Evolutionary conservation across 1,140 invertebrate species (phyloP).

Genomic region (Lepidurus couesii): DNA sequence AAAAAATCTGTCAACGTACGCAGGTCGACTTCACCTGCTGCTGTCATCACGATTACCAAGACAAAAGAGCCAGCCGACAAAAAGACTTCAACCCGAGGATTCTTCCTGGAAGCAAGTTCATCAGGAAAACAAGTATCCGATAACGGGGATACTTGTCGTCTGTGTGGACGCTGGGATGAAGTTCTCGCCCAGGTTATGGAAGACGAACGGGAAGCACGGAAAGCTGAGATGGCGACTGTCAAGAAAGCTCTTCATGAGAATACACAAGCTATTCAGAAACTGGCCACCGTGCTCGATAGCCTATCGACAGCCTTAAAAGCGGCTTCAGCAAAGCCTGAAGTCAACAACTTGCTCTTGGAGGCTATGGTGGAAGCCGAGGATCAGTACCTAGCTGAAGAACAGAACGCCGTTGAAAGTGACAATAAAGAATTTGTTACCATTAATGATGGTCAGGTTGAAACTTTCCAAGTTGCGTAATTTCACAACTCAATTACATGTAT

Average conservation of each 20-base stretch:
- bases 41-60: background rate
- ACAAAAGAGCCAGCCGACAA: background rate
- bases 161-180: slow-evolving; percentile 4
- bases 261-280: slow-evolving; percentile 18
- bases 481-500: slow-evolving; percentile 4
- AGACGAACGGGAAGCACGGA: background rate
- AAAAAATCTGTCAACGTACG: background rate
- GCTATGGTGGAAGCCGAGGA: slow-evolving; percentile 12
- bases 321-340: background rate
- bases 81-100: background rate
- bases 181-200: background rate
- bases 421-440: background rate
- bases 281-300: background rate
- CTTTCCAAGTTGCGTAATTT: slow-evolving; percentile 1
- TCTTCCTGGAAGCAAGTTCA: background rate
- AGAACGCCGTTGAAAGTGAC: background rate
- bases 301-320: slow-evolving; percentile 6
- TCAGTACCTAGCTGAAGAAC: slow-evolving; percentile 3
- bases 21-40: background rate
- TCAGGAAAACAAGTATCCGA: background rate
- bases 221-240: background rate
- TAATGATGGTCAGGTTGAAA: background rate
- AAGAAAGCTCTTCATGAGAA: background rate
- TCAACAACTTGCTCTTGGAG: background rate
- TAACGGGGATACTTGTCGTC: background rate